Conservation (phyloP, 2,888 invertebrate genomes). For the Plebejus melissa region DNA sequence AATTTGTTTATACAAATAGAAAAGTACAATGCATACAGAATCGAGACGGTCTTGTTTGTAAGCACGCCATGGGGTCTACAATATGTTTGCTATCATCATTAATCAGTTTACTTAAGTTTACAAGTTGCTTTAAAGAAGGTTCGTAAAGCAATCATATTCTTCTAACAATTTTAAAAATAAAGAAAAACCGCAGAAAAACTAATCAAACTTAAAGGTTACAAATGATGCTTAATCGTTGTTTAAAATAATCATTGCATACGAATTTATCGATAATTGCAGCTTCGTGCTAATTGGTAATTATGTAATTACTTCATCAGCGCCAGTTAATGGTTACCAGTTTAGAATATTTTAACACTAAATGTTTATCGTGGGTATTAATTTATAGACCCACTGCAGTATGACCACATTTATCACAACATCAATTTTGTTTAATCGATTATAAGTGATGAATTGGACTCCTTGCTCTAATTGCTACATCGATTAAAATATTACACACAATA, state of each 20-base stretch:
- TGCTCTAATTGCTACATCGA: not conserved
- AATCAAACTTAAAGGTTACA: not conserved
- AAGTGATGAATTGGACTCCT: conserved; percentile 14
- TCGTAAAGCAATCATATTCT: not conserved
- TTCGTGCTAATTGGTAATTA: conserved; percentile 15
- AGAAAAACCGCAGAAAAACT: no score
- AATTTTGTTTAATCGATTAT: conserved; percentile 10
- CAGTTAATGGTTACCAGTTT: conserved; percentile 22
- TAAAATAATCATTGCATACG: not conserved
- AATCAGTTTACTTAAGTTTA: no score
- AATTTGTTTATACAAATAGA: conserved; percentile 17
- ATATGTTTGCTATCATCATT: not conserved
- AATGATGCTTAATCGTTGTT: not conserved
- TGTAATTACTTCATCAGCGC: conserved; percentile 22
- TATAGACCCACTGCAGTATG: not conserved
- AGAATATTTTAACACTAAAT: conserved; percentile 25
- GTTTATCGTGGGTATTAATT: not conserved
- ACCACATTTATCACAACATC: conserved; percentile 1
- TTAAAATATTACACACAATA: not conserved
- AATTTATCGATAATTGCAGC: conserved; percentile 3
- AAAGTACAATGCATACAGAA: conserved; percentile 9
- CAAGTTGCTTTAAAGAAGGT: not conserved
- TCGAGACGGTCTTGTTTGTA: conserved; percentile 6
- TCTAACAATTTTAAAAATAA: not conserved
- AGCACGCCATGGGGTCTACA: not conserved